Percentiles rank a stretch among this genome's conserved stretches.
These are phyloP conservation scores for Semotilus atromaculatus DNA, from an alignment of 2,797 vertebrate species.

Conservation along the genomic window DNA sequence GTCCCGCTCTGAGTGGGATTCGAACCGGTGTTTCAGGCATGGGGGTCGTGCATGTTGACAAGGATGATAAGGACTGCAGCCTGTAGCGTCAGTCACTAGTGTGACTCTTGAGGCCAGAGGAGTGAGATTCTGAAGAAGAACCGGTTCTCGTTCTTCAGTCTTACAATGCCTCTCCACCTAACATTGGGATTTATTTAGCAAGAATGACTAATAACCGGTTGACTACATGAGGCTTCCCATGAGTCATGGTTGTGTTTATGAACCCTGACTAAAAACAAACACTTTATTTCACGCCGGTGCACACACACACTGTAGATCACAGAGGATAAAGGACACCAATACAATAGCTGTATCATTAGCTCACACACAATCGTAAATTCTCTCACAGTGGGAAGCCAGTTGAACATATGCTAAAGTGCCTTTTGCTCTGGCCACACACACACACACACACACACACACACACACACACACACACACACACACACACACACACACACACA, in stretches of 20 bases:
- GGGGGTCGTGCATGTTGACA: too few species aligned
- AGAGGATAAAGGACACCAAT: not conserved
- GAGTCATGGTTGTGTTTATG: constrained; percentile 22
- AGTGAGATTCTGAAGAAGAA: not conserved
- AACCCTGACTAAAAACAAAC: constrained; percentile 12
- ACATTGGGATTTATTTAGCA: constrained; percentile 3
- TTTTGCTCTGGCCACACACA: constrained; percentile 56
- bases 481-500: constrained; percentile 37
- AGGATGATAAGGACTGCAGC: too few species aligned
- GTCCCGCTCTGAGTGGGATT: too few species aligned
- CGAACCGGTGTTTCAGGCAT: rapidly evolving
- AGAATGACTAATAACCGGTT: not conserved
- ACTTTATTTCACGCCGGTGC: not conserved
- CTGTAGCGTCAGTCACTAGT: too few species aligned
- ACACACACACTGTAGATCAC: constrained; percentile 24
- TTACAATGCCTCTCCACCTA: not conserved
- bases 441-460: constrained; percentile 30
- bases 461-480: constrained; percentile 41
- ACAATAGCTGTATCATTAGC: constrained; percentile 6
- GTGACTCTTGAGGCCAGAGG: too few species aligned
- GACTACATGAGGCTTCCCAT: not conserved
- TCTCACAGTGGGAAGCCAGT: constrained; percentile 49
- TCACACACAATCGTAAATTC: constrained; percentile 44
- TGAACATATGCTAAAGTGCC: constrained; percentile 69
- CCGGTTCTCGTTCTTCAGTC: not conserved